Base-by-base conservation (phyloP, 2,113 vertebrate genomes). In the Entelurus aequoreus region DNA sequence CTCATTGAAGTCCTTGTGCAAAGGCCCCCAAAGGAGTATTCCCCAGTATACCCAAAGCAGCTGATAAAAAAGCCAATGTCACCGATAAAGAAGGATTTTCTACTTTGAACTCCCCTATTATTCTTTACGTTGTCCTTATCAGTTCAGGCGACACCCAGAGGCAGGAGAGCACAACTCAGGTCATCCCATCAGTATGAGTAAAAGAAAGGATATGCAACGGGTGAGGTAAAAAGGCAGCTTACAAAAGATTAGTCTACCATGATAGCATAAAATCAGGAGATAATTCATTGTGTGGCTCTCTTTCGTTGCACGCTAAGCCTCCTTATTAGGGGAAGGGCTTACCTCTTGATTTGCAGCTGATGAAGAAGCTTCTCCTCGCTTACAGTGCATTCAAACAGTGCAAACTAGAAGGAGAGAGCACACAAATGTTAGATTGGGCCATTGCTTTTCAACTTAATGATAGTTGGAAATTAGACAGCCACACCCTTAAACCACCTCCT, bases 231-330 rank as follows among this genome's bases (percentile, higher is more conserved):
- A 78, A 79, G 70, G 56, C 49, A 47, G 76, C 79, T 88, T 87
- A 87, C 71, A 70, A 71, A 83, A 86, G 81, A 89, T 88, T 87
- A 84, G 47, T 42, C 71, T 66, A 71, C 65, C 72, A 83, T 75
- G 74, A 81, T 84, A 82, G 77, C 75, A 88, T 87, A 87, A 86
- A 84, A 86, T 86, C 78, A 81, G 62, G 69, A 83, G 83, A 78
- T 89, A 87, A 90, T 88, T 87, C 76, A 77, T 72, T 75, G 82
- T 75, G 75, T 70, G 78, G 77, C 73, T 81, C 68, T 68, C 68
- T 84, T 66, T 74, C 84, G 76, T 84, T 61, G 58, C 64, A 76
- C 55, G 58, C 73, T 88, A 89, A 90, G 84, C 86, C 84, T 76
- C 47, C 72, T 78, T 87, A 88, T 87, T 87, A 88, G 71, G 63